Evolutionary conservation across 2,113 vertebrate species (phyloP).

Genomic region (Aegypius monachus): DNA sequence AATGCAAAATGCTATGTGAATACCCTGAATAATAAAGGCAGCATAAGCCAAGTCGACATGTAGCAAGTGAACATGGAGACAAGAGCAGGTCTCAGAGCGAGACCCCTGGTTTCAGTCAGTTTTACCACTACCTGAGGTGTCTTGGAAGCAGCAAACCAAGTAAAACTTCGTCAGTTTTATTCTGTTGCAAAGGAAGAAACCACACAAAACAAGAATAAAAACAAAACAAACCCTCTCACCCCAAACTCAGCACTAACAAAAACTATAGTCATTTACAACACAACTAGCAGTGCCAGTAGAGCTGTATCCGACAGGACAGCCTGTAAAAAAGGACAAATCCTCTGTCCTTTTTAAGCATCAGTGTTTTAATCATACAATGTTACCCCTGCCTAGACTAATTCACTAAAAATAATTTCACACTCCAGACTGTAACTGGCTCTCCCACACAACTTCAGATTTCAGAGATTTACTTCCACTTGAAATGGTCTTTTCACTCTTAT

Average conservation of each 20-base stretch:
- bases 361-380: neutral
- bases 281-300: neutral
- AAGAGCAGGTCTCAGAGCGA: neutral
- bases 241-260: neutral
- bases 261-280: neutral
- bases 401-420: neutral
- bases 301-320: neutral
- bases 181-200: neutral
- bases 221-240: neutral
- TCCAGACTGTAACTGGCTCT: neutral
- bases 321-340: neutral
- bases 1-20: neutral
- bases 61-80: accelerated
- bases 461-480: neutral
- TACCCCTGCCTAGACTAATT: neutral
- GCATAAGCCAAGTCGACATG: accelerated
- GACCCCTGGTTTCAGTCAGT: neutral
- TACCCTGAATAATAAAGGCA: neutral
- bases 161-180: neutral
- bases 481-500: neutral
- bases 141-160: neutral
- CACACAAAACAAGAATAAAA: neutral
- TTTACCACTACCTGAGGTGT: neutral
- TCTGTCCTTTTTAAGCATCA: neutral
- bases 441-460: neutral